Percentiles rank a stretch among this genome's conserved stretches.
Evolutionary conservation across 2,888 invertebrate genomes (phyloP).

Genomic region (Lasiommata megera): DNA sequence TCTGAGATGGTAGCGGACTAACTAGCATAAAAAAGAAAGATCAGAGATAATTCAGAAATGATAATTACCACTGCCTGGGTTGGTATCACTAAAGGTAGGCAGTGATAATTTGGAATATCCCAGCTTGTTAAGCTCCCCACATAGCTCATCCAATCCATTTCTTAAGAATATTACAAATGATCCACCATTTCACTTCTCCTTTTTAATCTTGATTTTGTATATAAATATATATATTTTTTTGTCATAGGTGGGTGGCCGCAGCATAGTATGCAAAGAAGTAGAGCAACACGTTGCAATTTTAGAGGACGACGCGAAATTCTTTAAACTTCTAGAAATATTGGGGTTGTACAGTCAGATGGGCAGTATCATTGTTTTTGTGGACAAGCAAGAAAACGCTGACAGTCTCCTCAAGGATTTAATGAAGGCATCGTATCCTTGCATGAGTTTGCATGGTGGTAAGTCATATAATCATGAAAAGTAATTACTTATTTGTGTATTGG

Average conservation of each 20-base stretch:
- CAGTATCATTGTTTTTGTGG: conserved; percentile 97
- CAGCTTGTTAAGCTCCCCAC: too few relatives aligned
- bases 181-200: too few relatives aligned
- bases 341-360: conserved; percentile 96
- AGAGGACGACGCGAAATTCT: conserved; percentile 98
- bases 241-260: conserved; percentile 93
- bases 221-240: neutral
- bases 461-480: conserved; percentile 20
- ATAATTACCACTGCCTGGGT: too few relatives aligned
- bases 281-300: conserved; percentile 96
- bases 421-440: conserved; percentile 97
- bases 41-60: too few relatives aligned
- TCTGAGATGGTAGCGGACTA: too few relatives aligned
- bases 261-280: conserved; percentile 98
- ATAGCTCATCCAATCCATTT: too few relatives aligned
- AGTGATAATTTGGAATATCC: too few relatives aligned
- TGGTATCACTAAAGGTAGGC: too few relatives aligned
- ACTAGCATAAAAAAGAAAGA: too few relatives aligned
- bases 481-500: neutral
- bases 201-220: too few relatives aligned
- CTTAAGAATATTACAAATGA: too few relatives aligned
- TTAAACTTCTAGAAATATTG: conserved; percentile 98
- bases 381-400: conserved; percentile 99
- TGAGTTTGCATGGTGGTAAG: conserved; percentile 96
- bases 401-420: conserved; percentile 95